Percentiles rank a stretch among this genome's conserved stretches.
phyloP scores from a whole-genome alignment of 1,140 invertebrate species.

The Rhizoglyphus robini region DNA sequence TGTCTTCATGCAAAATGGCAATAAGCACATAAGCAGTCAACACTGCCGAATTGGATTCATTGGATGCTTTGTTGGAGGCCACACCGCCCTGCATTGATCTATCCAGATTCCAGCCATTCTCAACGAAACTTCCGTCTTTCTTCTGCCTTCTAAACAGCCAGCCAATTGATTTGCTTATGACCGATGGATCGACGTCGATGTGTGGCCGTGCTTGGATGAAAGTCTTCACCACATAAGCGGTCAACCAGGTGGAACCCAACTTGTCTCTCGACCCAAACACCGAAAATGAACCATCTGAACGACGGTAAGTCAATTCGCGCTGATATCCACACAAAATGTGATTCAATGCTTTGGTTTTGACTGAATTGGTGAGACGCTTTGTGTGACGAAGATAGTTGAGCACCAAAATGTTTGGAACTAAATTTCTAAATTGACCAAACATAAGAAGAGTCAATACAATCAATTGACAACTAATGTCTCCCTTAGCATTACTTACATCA shows the following conservation, averaged over 20 bases:
- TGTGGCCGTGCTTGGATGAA: constrained; percentile 48
- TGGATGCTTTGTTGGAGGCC: no score
- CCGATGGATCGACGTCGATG: constrained; percentile 48
- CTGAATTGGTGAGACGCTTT: constrained; percentile 16
- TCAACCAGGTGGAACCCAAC: constrained; percentile 63
- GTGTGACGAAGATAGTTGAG: not conserved
- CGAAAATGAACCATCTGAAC: constrained; percentile 61
- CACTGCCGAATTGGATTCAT: no score
- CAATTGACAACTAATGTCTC: constrained; percentile 6
- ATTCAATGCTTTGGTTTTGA: constrained; percentile 43
- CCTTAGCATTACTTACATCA: no score
- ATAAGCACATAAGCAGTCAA: constrained; percentile 53
- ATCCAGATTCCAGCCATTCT: constrained; percentile 59
- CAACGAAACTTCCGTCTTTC: constrained; percentile 62
- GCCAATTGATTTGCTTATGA: constrained; percentile 46
- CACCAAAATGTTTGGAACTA: no score
- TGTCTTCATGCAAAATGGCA: constrained; percentile 50
- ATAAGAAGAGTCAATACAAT: not conserved
- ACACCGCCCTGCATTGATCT: constrained; percentile 48
- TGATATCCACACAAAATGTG: constrained; percentile 60
- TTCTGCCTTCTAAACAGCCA: constrained; percentile 65
- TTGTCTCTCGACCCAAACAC: constrained; percentile 53
- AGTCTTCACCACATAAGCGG: constrained; percentile 61
- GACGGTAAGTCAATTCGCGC: constrained; percentile 55
- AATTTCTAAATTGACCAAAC: not conserved